Evolutionary conservation across 2,113 vertebrate species (phyloP).

Genomic region (Melanotaenia duboulayi): DNA sequence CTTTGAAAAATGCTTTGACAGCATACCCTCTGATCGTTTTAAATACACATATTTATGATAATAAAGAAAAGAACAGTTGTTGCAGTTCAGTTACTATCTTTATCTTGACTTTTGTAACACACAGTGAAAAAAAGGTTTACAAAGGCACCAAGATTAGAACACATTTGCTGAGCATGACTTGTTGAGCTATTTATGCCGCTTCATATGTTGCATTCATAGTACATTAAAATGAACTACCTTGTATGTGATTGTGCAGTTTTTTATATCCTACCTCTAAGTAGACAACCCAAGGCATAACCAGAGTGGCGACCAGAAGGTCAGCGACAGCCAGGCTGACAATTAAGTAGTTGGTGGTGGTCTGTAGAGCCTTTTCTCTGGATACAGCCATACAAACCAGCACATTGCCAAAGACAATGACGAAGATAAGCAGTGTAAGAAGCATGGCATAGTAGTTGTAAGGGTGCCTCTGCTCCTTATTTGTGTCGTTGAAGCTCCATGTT

Average conservation of each 20-base stretch:
- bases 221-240: neutral
- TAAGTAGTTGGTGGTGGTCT: constrained; percentile 99
- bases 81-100: neutral
- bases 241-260: neutral
- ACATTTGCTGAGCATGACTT: too few species aligned
- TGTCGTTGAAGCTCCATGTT: constrained; percentile 86
- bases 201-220: constrained; percentile 1
- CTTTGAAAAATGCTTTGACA: neutral
- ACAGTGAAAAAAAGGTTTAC: neutral
- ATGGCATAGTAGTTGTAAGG: constrained; percentile 97
- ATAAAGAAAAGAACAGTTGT: neutral
- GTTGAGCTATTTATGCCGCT: neutral
- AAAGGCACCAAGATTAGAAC: neutral
- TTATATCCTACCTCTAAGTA: constrained; percentile 90
- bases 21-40: neutral
- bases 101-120: neutral
- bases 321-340: constrained; percentile 97
- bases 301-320: constrained; percentile 93
- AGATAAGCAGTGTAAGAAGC: constrained; percentile 96
- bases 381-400: constrained; percentile 98
- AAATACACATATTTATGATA: neutral
- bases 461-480: constrained; percentile 79
- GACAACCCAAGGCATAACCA: constrained; percentile 98
- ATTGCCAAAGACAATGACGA: constrained; percentile 95
- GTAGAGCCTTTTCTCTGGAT: constrained; percentile 94